Evolutionary conservation across 2,113 vertebrate genomes (phyloP), one percentile per base, ranked within the genome.

Genomic region (Paedocypris sp.): DNA sequence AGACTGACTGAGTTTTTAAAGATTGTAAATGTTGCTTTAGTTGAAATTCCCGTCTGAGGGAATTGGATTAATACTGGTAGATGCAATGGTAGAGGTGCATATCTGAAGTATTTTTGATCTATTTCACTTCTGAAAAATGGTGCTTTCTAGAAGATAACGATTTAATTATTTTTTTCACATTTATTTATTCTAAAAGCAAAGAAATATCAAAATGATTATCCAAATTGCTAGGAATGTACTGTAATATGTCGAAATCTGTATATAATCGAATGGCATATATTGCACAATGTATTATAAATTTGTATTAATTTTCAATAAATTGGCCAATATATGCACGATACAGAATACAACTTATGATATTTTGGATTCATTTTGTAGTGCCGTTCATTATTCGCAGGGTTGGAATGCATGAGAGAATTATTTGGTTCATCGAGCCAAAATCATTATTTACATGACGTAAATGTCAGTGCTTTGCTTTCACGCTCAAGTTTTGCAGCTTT

Each of bases 281-380:
- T 78, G 65, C 75, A 74, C 69, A 69, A 76, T 77, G 59, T 73
- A 71, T 72, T 63, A 75, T 68, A 68, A 70, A 41, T 74, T 76
- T 77, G 62, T 43, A 59, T 64, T 75, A 77, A 78, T 79, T 77
- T 79, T 74, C 69, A 71, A 72, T 64, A 69, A 75, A 78, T 75
- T 77, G 73, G 71, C 71, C 57, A 65, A 68, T 71, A 77, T 75
- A 75, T 75, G 81, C 75, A 80, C 79, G 74, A 52, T 45, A 36
- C 42, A 65, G 52, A 38, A 71, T 42, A 69, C 66, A 66, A 69
- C 67, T 63, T 69, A 28, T 15, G 20, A 47, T 72, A 73, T 51
- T 70, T 71, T 68, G 61, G 19, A 60, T 73, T 72, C 64, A 15
- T 57, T 72, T 62, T 73, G 42, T 64, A 60, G 51, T 31, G 4